Base-by-base conservation (phyloP, 2,113 vertebrate species). In the Thermophis baileyi region DNA sequence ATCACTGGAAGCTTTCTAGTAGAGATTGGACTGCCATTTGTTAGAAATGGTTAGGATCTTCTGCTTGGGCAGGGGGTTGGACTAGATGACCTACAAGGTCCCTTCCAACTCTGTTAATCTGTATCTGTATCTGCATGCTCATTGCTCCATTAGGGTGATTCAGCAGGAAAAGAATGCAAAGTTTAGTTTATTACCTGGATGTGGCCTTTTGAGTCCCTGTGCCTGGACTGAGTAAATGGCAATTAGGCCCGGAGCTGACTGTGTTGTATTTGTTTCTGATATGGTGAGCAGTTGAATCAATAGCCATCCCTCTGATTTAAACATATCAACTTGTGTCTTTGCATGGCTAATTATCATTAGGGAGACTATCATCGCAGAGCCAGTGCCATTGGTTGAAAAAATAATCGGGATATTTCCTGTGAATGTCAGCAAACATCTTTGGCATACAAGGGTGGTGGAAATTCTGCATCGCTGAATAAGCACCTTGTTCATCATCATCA, bases 211-310 rank as follows among this genome's bases (percentile, higher is more conserved):
- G 92, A 96, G 94, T 92, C 89, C 90, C 24, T 90, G 94, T 89
- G 47, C 92, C 96, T 94, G 91, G 94, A 95, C 94, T 94, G 91
- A 96, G 89, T 92, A 96, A 96, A 91, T 35, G 85, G 94, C 90
- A 96, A 96, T 95, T 95, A 95, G 88, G 92, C 89, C 54, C n/a
- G 0, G 90, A 57, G 91, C 57, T 94, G 94, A 81, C 93, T 89
- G 93, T 93, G 55, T 95, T 93, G 94, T 93, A 35, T n/a, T 94
- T 55, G 87, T 55, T 46, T 74, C 93, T 95, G 95, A 94, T 95
- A 94, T 11, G 63, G 93, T 91, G 95, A 96, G 96, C 93, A 90
- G 91, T 96, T 90, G 60, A 93, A 93, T 95, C 92, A 85, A 94
- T 95, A 96, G n/a, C 89, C 88, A 94, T 93, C 95, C 94, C 88